Evolutionary conservation across 64 coral and sea anemone genomes (phyloP).

Genomic region (Montipora efflorescens): DNA sequence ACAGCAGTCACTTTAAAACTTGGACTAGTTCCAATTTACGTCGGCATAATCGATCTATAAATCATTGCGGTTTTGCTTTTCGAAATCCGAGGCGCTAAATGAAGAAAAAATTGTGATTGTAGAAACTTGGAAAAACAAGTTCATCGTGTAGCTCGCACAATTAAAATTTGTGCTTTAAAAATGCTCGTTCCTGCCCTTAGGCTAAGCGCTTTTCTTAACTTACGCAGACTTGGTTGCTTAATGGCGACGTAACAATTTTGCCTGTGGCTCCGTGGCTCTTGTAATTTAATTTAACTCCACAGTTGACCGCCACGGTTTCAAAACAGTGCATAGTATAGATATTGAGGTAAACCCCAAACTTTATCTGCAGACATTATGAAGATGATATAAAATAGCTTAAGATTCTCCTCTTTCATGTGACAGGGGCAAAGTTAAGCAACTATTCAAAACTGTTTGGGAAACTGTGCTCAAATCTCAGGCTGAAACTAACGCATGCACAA

Average conservation of each 20-base stretch:
- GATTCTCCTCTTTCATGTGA: not conserved
- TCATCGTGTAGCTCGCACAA: not conserved
- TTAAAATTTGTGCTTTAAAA: not conserved
- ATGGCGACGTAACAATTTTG: not conserved
- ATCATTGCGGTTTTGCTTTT: not conserved
- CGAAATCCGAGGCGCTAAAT: not conserved
- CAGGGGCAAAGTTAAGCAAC: not conserved
- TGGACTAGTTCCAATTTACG: constrained; percentile 20
- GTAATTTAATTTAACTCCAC: constrained; percentile 25
- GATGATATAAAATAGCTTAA: not conserved
- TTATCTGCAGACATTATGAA: not conserved
- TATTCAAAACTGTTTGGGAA: not conserved
- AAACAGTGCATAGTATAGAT: not conserved
- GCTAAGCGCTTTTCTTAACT: not conserved
- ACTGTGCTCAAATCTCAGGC: too few relatives aligned
- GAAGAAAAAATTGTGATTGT: not conserved
- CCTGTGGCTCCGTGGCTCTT: constrained; percentile 10
- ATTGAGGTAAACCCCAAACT: constrained; percentile 11
- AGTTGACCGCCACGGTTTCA: not conserved
- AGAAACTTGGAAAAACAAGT: not conserved
- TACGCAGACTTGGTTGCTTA: not conserved
- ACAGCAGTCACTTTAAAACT: constrained; percentile 22
- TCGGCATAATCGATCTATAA: constrained; percentile 31
- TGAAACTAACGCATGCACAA: too few relatives aligned
- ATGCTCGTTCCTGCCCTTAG: not conserved